Evolutionary conservation across 1,140 invertebrate genomes (phyloP).

Genomic region (Meloidogyne floridensis): DNA sequence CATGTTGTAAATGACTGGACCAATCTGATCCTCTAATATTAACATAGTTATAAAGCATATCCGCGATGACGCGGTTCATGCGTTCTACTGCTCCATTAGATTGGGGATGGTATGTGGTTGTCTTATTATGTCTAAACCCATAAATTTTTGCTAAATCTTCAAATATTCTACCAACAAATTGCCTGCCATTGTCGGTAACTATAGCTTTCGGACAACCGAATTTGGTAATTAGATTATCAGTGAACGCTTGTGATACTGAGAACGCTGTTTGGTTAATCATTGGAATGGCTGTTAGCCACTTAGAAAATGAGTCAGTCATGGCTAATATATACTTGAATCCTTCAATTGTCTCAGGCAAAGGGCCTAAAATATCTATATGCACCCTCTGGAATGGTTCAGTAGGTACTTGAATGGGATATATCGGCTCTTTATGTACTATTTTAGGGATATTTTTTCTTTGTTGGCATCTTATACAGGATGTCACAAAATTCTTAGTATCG

Average conservation of each 20-base stretch:
- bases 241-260: neutral
- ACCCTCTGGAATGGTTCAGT: neutral
- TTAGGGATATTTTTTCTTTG: neutral
- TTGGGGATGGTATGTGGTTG: conserved; percentile 17
- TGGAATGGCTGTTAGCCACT: conserved; percentile 21
- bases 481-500: neutral
- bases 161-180: conserved; percentile 12
- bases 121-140: conserved; percentile 11
- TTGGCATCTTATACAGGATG: neutral
- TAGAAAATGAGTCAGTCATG: conserved; percentile 13
- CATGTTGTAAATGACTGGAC: neutral
- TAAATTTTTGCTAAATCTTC: neutral
- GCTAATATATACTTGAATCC: neutral
- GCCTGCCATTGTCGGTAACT: conserved; percentile 8
- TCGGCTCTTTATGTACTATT: neutral
- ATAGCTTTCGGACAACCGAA: neutral
- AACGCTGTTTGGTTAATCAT: neutral
- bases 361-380: conserved; percentile 17
- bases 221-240: neutral
- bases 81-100: conserved; percentile 10
- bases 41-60: neutral
- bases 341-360: neutral
- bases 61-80: conserved; percentile 3
- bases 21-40: conserved; percentile 8
- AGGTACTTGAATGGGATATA: neutral